Conservation (phyloP, 2,888 invertebrate species). For the Melanotus villosus region DNA sequence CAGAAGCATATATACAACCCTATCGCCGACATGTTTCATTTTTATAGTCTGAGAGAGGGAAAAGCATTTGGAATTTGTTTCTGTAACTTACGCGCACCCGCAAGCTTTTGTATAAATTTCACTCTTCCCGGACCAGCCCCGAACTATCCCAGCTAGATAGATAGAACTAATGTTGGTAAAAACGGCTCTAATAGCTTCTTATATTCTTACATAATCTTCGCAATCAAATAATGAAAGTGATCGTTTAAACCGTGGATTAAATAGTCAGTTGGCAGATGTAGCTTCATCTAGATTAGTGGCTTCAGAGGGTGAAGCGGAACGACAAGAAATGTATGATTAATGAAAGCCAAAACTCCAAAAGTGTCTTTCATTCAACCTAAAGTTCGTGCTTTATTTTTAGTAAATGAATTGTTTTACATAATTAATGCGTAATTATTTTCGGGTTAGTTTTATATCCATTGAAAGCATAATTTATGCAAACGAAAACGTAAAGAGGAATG, state of each 20-base stretch:
- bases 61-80: slow-evolving; percentile 50
- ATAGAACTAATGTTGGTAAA: neutral
- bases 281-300: slow-evolving; percentile 62
- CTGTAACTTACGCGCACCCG: slow-evolving; percentile 48
- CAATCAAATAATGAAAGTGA: slow-evolving; percentile 58
- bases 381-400: slow-evolving; percentile 47
- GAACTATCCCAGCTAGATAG: neutral
- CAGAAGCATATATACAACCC: slow-evolving; percentile 47
- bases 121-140: neutral
- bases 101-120: slow-evolving; percentile 40
- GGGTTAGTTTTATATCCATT: slow-evolving; percentile 43
- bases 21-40: slow-evolving; percentile 53
- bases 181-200: slow-evolving; percentile 28
- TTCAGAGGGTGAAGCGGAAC: slow-evolving; percentile 54
- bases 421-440: slow-evolving; percentile 48
- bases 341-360: slow-evolving; percentile 54
- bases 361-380: slow-evolving; percentile 46
- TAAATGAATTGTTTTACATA: slow-evolving; percentile 49
- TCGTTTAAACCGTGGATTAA: slow-evolving; percentile 61
- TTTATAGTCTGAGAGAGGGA: slow-evolving; percentile 51
- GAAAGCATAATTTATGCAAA: slow-evolving; percentile 45
- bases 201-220: slow-evolving; percentile 39
- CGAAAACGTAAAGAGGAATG: slow-evolving; percentile 41
- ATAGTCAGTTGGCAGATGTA: slow-evolving; percentile 62
- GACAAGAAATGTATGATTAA: slow-evolving; percentile 66